Evolutionary conservation across 2,888 invertebrate species (phyloP), one percentile per base, ranked within the genome.

Genomic region (Drosophila merina): DNA sequence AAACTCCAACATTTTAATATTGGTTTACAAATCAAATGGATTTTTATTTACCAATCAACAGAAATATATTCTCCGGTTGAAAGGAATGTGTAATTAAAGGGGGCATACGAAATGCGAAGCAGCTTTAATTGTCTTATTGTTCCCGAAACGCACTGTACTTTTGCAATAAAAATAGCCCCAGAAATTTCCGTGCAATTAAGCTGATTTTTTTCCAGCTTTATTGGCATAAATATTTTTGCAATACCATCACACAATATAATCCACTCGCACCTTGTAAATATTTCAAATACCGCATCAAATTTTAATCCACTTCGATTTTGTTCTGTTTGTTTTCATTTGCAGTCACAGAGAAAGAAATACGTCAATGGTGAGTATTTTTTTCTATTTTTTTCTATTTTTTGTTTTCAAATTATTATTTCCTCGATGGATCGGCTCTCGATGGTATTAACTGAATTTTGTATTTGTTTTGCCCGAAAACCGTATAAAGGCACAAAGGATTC

Each of bases 401-500:
- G 26, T 25, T n/a, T n/a, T 8, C 1, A n/a, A 42, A 55, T 38
- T 14, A 28, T 28, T 6, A 28, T 28, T 28, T 28, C 4, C 0
- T 6, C 20, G 5, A 20, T 20, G 40, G 14, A 14, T 14, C 40
- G 40, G 14, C 40, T 14, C 40, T 14, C 5, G 2, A 36, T 36
- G 5, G n/a, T 26, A 12, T 26, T 14, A 26, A 9, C 8, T 6
- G 8, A 33, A 50, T 51, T 42, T 52, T 14, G 12, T 14, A n/a
- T 42, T 42, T 33, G 33, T 1, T 33, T 33, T 33, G 33, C 33
- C 28, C 28, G 2, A 28, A 28, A 28, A 4, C 6, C 28, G 28
- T 28, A 28, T 6, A 10, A 93, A 97, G 97, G 97, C 97, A 98
- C 93, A 98, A 98, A 94, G 98, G 98, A 91, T 98, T 98, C 91